Base-by-base conservation (phyloP, 2,113 vertebrate genomes). In the Egretta garzetta region DNA sequence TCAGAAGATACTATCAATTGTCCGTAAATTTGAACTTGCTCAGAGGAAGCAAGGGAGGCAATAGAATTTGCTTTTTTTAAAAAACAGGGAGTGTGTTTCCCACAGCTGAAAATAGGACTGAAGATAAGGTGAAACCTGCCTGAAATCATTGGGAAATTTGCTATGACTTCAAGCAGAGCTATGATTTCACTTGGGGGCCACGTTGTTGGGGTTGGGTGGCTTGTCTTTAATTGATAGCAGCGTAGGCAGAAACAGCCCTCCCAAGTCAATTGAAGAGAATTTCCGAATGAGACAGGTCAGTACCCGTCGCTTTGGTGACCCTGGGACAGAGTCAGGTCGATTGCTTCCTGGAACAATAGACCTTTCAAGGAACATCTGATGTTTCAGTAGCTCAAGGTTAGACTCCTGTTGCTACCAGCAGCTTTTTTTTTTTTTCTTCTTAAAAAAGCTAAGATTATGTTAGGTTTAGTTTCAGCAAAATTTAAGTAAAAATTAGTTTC, bases 1-100 rank as follows among this genome's bases (percentile, higher is more conserved):
- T 91, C 70, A 85, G 66, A 89, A 91, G 89, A 90, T 96, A 22
- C 10, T 85, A 27, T 96, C 83, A 64, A 8, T 88, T 91, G 35
- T 72, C 68, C 2, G 1, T 93, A 85, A 89, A 91, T 60, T 56
- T 89, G 43, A 84, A 73, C 50, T 94, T 85, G 28, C 24, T 74
- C n/a, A 45, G 35, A 67, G 60, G 68, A 90, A 64, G 39, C 24
- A 80, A 58, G 80, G 75, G 58, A 89, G 30, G 80, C 49, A 79
- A 8, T n/a, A 39, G 17, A 53, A 27, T 64, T 74, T 85, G 32
- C 6, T 60, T 91, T 91, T 91, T 89, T 85, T 37, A 21, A 80
- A 95, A 95, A 90, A 32, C 1, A 73, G 80, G 64, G 77, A 80
- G 64, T 66, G 17, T 84, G 30, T 96, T 95, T 96, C 89, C 77